phyloP scores from a whole-genome alignment of 2,113 vertebrate genomes.

The Oceanodroma tethys region DNA sequence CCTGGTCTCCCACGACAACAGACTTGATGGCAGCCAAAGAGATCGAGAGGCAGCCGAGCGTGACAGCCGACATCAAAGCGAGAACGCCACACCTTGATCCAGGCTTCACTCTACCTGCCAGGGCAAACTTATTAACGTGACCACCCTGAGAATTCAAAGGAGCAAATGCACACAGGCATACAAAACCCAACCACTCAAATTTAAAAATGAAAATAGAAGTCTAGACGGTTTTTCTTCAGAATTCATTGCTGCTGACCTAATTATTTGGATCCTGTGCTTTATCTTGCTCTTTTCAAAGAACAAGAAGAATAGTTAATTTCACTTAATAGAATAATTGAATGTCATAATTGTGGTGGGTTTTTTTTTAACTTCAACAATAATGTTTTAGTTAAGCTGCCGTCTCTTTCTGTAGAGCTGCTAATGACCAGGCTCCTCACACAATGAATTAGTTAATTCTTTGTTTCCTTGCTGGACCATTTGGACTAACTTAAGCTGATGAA shows the following conservation, averaged over 20 bases:
- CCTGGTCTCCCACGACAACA: conserved; percentile 79
- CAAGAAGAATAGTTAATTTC: conserved; percentile 76
- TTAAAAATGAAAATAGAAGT: conserved; percentile 76
- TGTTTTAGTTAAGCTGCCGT: conserved; percentile 64
- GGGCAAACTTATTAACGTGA: conserved; percentile 83
- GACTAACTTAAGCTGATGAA: conserved; percentile 54
- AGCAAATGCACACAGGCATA: conserved; percentile 24
- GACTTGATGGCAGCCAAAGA: conserved; percentile 84
- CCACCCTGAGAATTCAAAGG: conserved; percentile 87
- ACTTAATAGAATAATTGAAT: conserved; percentile 80
- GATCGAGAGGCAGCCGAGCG: conserved; percentile 74
- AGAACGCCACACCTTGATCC: conserved; percentile 83
- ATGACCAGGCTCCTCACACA: conserved; percentile 62
- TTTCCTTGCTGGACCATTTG: conserved; percentile 62
- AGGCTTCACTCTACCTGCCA: conserved; percentile 79
- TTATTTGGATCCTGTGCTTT: conserved; percentile 72
- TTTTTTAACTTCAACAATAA: conserved; percentile 60
- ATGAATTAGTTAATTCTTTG: conserved; percentile 55
- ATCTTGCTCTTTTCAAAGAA: conserved; percentile 73
- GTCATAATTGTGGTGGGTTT: conserved; percentile 60
- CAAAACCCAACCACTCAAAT: conserved; percentile 55
- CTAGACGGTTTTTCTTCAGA: conserved; percentile 79
- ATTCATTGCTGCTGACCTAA: conserved; percentile 77
- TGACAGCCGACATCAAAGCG: conserved; percentile 84
- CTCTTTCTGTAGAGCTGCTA: conserved; percentile 63